Conservation (phyloP, 2,888 invertebrate species). For the Cheilosia vernalis region DNA sequence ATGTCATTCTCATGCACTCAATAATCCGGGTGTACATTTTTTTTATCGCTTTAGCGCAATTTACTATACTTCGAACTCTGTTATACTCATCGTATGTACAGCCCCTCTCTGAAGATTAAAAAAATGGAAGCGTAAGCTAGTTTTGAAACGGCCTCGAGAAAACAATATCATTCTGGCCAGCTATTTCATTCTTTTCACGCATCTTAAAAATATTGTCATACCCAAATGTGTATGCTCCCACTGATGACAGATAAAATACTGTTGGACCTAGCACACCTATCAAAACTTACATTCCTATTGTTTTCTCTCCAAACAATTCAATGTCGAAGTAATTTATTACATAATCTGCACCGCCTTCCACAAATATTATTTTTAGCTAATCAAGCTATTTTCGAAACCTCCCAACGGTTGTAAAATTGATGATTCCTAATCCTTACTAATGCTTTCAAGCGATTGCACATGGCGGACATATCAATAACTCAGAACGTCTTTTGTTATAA, state of each 20-base stretch:
- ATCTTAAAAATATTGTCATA: no score
- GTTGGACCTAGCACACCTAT: neutral
- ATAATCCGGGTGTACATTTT: no score
- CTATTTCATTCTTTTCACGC: no score
- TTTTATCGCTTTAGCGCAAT: no score
- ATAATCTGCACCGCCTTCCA: conserved; percentile 2
- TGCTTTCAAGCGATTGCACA: conserved; percentile 15
- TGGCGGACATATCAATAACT: conserved; percentile 29
- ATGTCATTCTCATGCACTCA: no score
- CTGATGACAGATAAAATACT: neutral
- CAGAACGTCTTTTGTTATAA: conserved; percentile 23
- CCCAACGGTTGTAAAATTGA: neutral
- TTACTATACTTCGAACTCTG: no score
- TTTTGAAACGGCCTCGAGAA: no score
- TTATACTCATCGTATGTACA: no score
- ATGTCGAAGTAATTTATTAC: conserved; percentile 9
- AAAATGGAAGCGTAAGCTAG: no score
- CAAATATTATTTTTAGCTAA: conserved; percentile 28
- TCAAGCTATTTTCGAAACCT: neutral
- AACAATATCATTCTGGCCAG: no score
- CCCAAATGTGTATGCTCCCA: neutral
- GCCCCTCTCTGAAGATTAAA: no score
- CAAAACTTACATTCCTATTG: neutral
- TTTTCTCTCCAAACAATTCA: neutral
- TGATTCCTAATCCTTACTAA: conserved; percentile 19